Conservation (phyloP, 2,113 vertebrate species). For the Saccopteryx leptura region DNA sequence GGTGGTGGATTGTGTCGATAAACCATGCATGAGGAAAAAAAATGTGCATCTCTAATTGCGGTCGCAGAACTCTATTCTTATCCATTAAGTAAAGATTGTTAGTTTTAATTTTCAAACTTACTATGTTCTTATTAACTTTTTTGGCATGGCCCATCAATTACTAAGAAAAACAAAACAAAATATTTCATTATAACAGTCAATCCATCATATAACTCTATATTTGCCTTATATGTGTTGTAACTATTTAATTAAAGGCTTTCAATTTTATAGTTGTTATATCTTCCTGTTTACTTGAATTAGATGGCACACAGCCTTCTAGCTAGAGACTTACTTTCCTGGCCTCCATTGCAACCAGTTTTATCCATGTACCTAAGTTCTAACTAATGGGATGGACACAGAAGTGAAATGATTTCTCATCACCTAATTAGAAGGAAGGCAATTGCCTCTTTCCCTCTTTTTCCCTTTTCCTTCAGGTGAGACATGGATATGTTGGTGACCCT, state of each 20-base stretch:
- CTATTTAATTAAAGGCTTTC: constrained; percentile 12
- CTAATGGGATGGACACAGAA: neutral
- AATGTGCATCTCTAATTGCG: neutral
- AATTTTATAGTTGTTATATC: neutral
- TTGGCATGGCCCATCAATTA: neutral
- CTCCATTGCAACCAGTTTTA: neutral
- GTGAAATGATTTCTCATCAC: neutral
- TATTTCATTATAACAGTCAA: neutral
- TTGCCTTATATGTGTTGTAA: neutral
- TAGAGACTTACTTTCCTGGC: neutral
- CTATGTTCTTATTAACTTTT: neutral
- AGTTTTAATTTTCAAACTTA: neutral
- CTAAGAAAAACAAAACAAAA: neutral
- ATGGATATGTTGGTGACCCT: neutral
- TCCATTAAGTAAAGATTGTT: neutral
- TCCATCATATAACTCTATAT: neutral
- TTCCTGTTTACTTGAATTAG: neutral
- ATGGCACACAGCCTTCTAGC: neutral
- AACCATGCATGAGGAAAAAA: neutral
- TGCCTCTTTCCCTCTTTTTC: neutral
- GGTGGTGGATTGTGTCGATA: neutral
- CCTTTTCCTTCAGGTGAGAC: neutral
- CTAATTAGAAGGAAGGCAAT: neutral
- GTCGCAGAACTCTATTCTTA: neutral
- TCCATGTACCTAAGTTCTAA: neutral